A percentile compares a stretch with the other conserved stretches of the same genome.
phyloP scores from a whole-genome alignment of 2,888 invertebrate species.

The Pyrochroa serraticornis region DNA sequence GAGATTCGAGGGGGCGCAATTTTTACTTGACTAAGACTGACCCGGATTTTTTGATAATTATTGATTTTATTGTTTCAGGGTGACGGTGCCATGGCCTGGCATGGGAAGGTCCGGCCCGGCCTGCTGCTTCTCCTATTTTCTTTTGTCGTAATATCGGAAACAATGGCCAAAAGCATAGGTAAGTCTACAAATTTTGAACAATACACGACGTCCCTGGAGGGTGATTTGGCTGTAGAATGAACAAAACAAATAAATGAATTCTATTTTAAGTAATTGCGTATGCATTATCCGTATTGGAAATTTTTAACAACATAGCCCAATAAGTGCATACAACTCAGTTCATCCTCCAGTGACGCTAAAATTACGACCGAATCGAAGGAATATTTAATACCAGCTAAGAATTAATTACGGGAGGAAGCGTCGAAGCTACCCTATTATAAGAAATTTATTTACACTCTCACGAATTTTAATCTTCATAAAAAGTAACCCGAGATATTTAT shows the following conservation, averaged over 20 bases:
- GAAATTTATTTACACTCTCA: conserved; percentile 19
- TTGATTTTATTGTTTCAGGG: conserved; percentile 50
- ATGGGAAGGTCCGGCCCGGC: conserved; percentile 58
- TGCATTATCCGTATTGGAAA: conserved; percentile 39
- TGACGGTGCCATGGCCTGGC: conserved; percentile 59
- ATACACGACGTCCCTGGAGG: too few relatives aligned
- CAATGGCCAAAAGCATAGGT: conserved; percentile 54
- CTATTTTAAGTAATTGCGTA: conserved; percentile 12
- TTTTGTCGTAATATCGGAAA: conserved; percentile 53
- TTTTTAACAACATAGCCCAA: conserved; percentile 38
- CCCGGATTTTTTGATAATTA: background rate
- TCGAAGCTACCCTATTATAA: conserved; percentile 5
- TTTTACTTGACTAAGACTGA: background rate
- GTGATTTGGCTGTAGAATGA: too few relatives aligned
- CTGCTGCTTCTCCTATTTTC: conserved; percentile 55
- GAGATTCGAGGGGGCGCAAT: background rate
- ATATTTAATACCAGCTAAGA: conserved; percentile 10
- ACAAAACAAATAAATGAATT: background rate
- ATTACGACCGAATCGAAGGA: conserved; percentile 1
- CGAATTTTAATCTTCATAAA: conserved; percentile 23
- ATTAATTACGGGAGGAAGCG: conserved; percentile 10
- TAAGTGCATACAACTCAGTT: conserved; percentile 39
- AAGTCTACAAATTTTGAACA: conserved; percentile 31
- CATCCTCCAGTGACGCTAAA: conserved; percentile 2
- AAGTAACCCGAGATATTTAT: conserved; percentile 16